Percentiles rank a stretch among this genome's conserved stretches.
Evolutionary conservation across 1,140 invertebrate genomes (phyloP).

Genomic region (Tetramorium simillimum): DNA sequence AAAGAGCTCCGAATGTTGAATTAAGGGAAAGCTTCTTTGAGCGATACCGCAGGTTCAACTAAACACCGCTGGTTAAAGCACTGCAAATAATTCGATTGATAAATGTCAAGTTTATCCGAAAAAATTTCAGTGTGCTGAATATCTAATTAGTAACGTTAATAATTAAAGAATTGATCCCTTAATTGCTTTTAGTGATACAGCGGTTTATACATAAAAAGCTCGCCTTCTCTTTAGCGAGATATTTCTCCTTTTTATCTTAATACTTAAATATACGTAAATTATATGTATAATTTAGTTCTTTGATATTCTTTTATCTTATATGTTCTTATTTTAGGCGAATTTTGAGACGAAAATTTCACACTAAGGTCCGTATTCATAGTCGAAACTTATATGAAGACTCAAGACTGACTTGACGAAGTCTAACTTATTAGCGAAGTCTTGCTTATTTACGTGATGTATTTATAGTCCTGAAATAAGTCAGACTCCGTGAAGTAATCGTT

Average conservation of each 20-base stretch:
- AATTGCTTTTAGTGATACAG: background rate
- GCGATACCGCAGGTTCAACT: background rate
- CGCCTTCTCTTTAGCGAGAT: background rate
- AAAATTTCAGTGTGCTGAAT: background rate
- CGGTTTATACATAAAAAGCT: background rate
- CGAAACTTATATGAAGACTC: too few relatives aligned
- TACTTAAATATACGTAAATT: background rate
- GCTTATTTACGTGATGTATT: too few relatives aligned
- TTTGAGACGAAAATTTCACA: background rate
- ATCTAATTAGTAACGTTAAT: background rate
- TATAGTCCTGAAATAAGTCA: too few relatives aligned
- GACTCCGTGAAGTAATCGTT: too few relatives aligned
- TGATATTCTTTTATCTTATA: background rate
- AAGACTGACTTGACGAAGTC: too few relatives aligned
- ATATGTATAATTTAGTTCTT: background rate
- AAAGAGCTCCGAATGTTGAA: background rate
- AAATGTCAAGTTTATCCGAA: background rate
- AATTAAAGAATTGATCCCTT: background rate
- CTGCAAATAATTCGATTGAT: background rate
- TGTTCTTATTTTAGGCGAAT: background rate
- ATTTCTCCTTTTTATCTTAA: background rate
- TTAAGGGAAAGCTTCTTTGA: background rate
- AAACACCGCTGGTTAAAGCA: background rate
- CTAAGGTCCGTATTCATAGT: too few relatives aligned
- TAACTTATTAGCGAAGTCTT: too few relatives aligned